phyloP scores from a whole-genome alignment of 2,113 vertebrate genomes.

The Alligator sinensis region DNA sequence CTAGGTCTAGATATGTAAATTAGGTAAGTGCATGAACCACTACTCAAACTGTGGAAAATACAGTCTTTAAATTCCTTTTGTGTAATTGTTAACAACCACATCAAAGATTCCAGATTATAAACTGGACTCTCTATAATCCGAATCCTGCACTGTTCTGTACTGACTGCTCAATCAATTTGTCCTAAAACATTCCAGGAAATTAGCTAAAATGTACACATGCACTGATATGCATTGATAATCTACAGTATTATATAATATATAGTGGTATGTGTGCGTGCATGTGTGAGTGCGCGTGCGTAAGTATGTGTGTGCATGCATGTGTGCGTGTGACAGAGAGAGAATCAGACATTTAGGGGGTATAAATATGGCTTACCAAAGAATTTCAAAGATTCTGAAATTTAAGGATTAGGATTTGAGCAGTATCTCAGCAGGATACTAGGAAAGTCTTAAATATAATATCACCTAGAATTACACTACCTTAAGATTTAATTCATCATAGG shows the following conservation, averaged over 20 bases:
- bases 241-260: not conserved
- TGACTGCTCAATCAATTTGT: not conserved
- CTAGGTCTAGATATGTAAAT: not conserved
- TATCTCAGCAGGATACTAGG: not conserved
- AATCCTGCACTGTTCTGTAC: not conserved
- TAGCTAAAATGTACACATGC: not conserved
- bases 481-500: not conserved
- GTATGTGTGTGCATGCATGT: too few species aligned
- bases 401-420: not conserved
- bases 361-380: not conserved
- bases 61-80: not conserved
- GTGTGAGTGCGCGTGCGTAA: too few species aligned
- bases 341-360: not conserved
- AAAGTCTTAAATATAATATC: not conserved
- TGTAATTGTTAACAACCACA: not conserved
- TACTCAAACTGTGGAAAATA: not conserved
- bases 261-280: too few species aligned
- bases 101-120: not conserved
- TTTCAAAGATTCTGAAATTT: not conserved
- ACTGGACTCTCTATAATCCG: too few species aligned
- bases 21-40: not conserved
- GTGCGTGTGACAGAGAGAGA: too few species aligned
- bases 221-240: not conserved
- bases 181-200: not conserved
- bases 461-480: not conserved